Evolutionary conservation across 2,888 invertebrate species (phyloP).

Genomic region (Drosophila anceps): DNA sequence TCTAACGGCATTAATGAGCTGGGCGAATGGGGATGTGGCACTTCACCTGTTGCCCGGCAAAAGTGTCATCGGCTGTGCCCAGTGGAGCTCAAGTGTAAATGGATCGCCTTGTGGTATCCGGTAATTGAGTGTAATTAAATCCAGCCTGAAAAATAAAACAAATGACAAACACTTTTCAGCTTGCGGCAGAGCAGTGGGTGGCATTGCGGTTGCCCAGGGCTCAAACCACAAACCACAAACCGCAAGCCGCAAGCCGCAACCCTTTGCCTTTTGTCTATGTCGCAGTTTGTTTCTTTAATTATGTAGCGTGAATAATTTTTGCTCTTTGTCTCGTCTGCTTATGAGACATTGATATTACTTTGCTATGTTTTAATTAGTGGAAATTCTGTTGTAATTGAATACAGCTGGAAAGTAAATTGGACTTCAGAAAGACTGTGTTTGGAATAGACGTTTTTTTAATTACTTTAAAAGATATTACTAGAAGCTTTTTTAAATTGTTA

Average conservation of each 20-base stretch:
- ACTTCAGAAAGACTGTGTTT: not conserved
- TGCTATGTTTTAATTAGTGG: conserved; percentile 50
- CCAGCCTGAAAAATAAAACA: conserved; percentile 58
- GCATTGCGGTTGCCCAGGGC: conserved; percentile 20
- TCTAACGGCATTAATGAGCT: conserved; percentile 80
- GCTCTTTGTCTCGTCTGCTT: conserved; percentile 55
- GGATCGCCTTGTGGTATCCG: conserved; percentile 81
- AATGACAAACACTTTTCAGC: conserved; percentile 79
- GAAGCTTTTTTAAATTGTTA: not conserved
- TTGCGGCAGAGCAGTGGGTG: conserved; percentile 14
- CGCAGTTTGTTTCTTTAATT: conserved; percentile 79
- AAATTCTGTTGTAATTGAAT: conserved; percentile 45
- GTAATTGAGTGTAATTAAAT: conserved; percentile 86
- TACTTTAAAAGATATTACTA: not conserved
- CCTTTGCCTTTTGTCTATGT: conserved; percentile 44
- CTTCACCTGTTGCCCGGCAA: conserved; percentile 61
- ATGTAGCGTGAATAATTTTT: conserved; percentile 81
- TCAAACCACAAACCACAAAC: conserved; percentile 33
- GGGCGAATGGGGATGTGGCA: conserved; percentile 5
- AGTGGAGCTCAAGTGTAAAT: conserved; percentile 69
- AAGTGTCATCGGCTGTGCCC: conserved; percentile 44
- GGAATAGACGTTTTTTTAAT: not conserved
- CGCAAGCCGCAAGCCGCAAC: conserved; percentile 30
- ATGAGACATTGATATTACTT: conserved; percentile 69
- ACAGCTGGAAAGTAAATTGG: conserved; percentile 27